Conservation (phyloP, 2,888 invertebrate species). For the Busseola fusca region DNA sequence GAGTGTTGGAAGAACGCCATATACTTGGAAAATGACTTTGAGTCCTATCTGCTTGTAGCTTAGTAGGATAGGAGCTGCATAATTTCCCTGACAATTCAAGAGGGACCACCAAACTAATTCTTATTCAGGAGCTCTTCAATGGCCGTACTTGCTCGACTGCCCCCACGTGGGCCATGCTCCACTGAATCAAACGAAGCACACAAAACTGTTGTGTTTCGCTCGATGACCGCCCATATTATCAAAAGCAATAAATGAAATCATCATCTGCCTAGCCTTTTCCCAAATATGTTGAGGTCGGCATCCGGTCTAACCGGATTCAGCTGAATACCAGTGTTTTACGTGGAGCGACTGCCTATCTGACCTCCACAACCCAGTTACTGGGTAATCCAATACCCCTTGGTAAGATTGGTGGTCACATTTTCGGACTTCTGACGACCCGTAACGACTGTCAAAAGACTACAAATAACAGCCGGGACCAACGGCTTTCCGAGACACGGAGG, state of each 20-base stretch:
- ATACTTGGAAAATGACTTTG: not conserved
- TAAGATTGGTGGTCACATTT: no score
- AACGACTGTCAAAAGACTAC: no score
- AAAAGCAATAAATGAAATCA: not conserved
- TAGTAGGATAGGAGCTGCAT: not conserved
- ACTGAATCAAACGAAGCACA: conserved; percentile 66
- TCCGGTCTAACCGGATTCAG: no score
- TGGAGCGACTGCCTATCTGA: no score
- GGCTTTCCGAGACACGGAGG: no score
- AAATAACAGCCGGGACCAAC: no score
- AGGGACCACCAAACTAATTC: not conserved
- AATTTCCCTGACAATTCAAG: not conserved
- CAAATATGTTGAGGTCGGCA: no score
- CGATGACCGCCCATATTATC: conserved; percentile 50
- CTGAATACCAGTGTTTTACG: no score
- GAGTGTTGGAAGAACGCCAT: not conserved
- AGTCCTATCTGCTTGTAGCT: not conserved
- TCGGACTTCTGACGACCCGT: no score
- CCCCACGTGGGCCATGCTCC: conserved; percentile 73
- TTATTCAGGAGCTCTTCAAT: not conserved
- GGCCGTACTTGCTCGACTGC: conserved; percentile 48
- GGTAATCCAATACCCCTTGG: no score
- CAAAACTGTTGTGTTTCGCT: conserved; percentile 61
- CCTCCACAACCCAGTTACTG: no score
- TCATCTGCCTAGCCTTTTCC: no score